Evolutionary conservation across 2,797 vertebrate species (phyloP).

Genomic region (Phyllotis vaccarum): DNA sequence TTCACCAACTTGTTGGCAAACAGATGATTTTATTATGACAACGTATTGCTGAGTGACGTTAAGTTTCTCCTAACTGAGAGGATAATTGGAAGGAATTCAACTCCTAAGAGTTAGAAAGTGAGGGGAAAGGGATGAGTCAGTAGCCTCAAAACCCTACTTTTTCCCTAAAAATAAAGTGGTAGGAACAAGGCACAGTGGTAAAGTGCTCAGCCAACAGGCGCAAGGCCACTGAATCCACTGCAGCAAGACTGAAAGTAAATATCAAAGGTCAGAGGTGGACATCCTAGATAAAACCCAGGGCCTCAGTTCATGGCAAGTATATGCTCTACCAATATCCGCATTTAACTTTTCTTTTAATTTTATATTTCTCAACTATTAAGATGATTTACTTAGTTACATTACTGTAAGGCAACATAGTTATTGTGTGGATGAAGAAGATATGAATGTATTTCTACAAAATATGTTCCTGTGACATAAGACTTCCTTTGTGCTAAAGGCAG

Average conservation of each 20-base stretch:
- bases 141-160: background rate
- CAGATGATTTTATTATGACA: constrained; percentile 38
- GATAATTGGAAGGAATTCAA: background rate
- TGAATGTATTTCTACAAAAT: background rate
- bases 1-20: background rate
- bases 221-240: background rate
- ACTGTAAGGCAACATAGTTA: background rate
- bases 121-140: background rate
- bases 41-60: background rate
- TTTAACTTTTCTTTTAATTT: background rate
- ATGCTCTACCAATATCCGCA: too few relatives aligned
- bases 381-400: background rate
- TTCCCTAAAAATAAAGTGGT: background rate
- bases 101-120: background rate
- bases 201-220: background rate
- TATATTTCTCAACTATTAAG: background rate
- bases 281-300: too few relatives aligned
- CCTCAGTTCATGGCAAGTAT: too few relatives aligned
- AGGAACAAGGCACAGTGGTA: background rate
- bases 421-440: background rate
- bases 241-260: background rate
- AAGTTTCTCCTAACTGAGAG: background rate
- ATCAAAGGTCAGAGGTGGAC: background rate
- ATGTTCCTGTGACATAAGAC: background rate
- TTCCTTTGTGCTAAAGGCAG: background rate